phyloP scores from a whole-genome alignment of 2,888 invertebrate species.

The Hesperia comma region DNA sequence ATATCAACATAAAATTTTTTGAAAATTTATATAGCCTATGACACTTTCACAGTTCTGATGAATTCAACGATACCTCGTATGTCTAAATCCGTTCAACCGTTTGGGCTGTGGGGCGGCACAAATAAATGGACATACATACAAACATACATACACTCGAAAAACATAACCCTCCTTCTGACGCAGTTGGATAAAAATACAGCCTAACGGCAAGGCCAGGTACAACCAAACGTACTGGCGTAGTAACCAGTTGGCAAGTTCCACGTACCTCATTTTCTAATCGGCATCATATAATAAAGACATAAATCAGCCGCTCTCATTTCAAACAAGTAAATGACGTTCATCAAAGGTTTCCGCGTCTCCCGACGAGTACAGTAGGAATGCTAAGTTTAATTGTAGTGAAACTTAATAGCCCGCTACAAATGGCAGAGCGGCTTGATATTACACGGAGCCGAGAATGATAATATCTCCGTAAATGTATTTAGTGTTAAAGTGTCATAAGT shows the following conservation, averaged over 20 bases:
- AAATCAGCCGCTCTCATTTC: constrained; percentile 21
- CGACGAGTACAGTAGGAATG: constrained; percentile 48
- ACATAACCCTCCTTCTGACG: no score
- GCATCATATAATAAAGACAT: constrained; percentile 29
- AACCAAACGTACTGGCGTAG: background rate
- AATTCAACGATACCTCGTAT: no score
- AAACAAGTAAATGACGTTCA: constrained; percentile 19
- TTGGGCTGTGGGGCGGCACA: no score
- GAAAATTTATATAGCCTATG: no score
- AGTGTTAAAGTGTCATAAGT: no score
- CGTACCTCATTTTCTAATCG: constrained; percentile 23
- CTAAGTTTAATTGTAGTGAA: constrained; percentile 67
- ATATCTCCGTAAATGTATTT: no score
- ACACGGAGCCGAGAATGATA: constrained; percentile 9
- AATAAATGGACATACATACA: no score
- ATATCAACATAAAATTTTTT: no score
- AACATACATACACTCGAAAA: no score
- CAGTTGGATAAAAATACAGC: no score
- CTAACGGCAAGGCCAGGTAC: background rate
- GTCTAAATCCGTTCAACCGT: no score
- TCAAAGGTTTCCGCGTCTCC: constrained; percentile 53
- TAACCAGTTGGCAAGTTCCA: background rate
- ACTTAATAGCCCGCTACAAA: constrained; percentile 66
- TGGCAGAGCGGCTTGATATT: constrained; percentile 51
- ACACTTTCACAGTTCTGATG: no score